Percentiles rank a stretch among this genome's conserved stretches.
Conservation (phyloP, 2,797 vertebrate species). For the Tapirus indicus region DNA sequence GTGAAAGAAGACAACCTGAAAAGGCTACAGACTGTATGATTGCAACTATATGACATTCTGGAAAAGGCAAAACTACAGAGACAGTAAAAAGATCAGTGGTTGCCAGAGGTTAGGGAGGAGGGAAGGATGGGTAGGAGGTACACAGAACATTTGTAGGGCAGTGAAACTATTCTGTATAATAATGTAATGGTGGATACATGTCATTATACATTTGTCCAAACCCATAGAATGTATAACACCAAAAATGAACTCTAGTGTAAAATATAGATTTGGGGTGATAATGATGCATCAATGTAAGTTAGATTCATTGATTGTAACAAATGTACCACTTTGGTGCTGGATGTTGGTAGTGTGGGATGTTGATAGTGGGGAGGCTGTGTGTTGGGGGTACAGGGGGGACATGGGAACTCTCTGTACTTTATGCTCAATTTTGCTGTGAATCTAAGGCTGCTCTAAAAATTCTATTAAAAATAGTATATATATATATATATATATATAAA, state of each 20-base stretch:
- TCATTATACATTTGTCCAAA: neutral
- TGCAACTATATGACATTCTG: neutral
- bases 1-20: neutral
- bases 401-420: neutral
- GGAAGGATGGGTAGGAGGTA: neutral
- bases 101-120: neutral
- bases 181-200: neutral
- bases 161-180: neutral
- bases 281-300: neutral
- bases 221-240: neutral
- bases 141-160: neutral
- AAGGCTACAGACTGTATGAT: neutral
- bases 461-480: neutral
- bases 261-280: neutral
- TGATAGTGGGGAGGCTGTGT: neutral
- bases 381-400: no score
- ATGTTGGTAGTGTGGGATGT: neutral
- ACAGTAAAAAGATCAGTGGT: neutral
- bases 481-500: neutral
- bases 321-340: neutral
- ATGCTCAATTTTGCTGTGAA: neutral
- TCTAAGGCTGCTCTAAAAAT: neutral
- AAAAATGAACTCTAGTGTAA: neutral
- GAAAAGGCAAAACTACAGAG: conserved; percentile 1
- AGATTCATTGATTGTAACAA: neutral